A percentile compares a stretch with the other conserved stretches of the same genome.
These are phyloP conservation scores for Sus cebifrons DNA, from an alignment of 2,797 vertebrate species.

Conservation along the genomic window DNA sequence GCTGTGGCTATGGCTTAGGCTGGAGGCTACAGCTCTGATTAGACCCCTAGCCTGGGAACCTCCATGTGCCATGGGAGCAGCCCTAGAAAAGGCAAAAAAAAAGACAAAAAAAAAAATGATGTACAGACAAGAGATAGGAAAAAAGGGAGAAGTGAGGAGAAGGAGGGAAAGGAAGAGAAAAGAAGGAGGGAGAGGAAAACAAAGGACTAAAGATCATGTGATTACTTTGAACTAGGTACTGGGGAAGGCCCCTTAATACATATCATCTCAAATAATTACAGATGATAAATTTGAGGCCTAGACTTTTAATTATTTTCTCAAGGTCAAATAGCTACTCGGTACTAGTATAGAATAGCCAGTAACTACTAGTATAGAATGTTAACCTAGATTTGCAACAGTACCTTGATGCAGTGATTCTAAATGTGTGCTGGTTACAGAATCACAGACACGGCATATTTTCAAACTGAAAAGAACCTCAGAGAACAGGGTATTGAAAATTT, in stretches of 20 bases:
- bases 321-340: conserved; percentile 3
- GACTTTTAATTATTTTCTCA: conserved; percentile 39
- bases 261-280: not conserved
- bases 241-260: not conserved
- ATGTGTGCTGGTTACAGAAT: not conserved
- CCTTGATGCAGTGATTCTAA: not conserved
- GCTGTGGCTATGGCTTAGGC: no score
- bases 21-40: no score
- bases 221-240: not conserved
- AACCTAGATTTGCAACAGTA: not conserved
- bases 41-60: no score
- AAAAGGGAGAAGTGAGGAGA: not conserved
- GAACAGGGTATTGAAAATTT: not conserved
- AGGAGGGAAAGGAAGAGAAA: not conserved
- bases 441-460: not conserved
- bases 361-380: not conserved
- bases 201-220: not conserved
- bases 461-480: not conserved
- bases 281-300: not conserved
- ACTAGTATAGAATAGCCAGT: not conserved
- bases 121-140: not conserved
- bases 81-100: no score
- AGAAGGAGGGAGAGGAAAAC: not conserved
- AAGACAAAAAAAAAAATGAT: not conserved
- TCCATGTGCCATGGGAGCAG: no score